These are phyloP conservation scores for Cecidostiba fungosa DNA, from an alignment of 2,888 invertebrate genomes.

Conservation along the genomic window DNA sequence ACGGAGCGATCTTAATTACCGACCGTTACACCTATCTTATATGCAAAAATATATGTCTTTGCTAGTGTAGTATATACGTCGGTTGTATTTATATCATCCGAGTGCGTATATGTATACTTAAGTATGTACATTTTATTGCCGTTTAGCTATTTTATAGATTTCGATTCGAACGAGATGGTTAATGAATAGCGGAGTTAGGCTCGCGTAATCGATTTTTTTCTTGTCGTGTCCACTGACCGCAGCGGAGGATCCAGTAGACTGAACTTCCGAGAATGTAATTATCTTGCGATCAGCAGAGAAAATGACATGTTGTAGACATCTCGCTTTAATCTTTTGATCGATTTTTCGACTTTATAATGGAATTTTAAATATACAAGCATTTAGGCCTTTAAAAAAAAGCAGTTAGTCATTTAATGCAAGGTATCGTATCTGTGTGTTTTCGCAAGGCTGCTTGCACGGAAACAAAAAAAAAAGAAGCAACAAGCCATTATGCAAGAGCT, in stretches of 20 bases:
- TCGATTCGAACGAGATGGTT: not conserved
- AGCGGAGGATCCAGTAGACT: not conserved
- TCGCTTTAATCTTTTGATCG: slow-evolving; percentile 24
- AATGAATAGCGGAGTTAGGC: not conserved
- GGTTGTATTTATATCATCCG: not conserved
- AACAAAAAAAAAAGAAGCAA: slow-evolving; percentile 9
- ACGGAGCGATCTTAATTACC: slow-evolving; percentile 15
- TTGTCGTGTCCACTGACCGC: not conserved
- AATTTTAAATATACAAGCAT: slow-evolving; percentile 25
- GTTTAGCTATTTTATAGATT: slow-evolving; percentile 14
- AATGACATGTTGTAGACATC: slow-evolving; percentile 32
- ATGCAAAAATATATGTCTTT: not conserved
- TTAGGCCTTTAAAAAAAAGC: slow-evolving; percentile 26
- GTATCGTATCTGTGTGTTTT: not conserved
- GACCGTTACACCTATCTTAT: not conserved
- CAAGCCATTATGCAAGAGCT: slow-evolving; percentile 1
- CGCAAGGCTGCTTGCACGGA: not conserved
- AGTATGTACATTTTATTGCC: not conserved
- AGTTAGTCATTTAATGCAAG: slow-evolving; percentile 10
- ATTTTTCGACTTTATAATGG: slow-evolving; percentile 5
- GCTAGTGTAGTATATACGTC: not conserved
- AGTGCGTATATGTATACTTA: not conserved
- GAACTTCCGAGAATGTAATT: not conserved
- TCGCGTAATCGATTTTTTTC: not conserved
- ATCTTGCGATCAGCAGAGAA: not conserved